These are phyloP conservation scores for Portunus trituberculatus DNA, from an alignment of 1,140 invertebrate genomes.

Conservation along the genomic window DNA sequence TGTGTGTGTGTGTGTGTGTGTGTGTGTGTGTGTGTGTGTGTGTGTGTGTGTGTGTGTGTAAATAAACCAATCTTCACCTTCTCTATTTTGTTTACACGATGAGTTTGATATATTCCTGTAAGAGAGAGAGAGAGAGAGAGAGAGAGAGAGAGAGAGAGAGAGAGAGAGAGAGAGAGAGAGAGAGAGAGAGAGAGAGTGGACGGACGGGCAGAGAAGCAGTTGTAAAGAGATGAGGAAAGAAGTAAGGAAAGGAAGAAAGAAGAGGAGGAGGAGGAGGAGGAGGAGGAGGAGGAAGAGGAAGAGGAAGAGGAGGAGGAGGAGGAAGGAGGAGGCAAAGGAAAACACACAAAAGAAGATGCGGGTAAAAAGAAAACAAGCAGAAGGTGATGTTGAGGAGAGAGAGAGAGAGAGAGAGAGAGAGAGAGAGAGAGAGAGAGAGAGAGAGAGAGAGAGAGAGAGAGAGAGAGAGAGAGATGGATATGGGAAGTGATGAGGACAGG, in stretches of 20 bases:
- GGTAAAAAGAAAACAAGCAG: background rate
- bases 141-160: too few species aligned
- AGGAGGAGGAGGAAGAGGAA: background rate
- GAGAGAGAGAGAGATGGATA: background rate
- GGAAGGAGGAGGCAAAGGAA: too few species aligned
- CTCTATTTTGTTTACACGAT: too few species aligned
- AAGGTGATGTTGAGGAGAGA: background rate
- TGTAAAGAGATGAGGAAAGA: background rate
- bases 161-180: too few species aligned
- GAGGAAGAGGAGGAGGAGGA: background rate
- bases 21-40: background rate
- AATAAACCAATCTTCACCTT: too few species aligned
- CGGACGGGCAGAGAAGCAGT: background rate
- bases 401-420: constrained; percentile 20
- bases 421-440: constrained; percentile 9
- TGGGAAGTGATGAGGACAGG: background rate
- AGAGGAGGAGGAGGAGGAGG: too few species aligned
- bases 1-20: background rate
- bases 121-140: too few species aligned
- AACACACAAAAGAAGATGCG: too few species aligned
- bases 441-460: constrained; percentile 18
- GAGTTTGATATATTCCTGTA: too few species aligned
- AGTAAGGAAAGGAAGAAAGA: background rate
- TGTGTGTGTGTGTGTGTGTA: background rate
- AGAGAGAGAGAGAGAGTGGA: constrained; percentile 24